Conservation (phyloP, 2,113 vertebrate genomes). For the Lamprotornis superbus region DNA sequence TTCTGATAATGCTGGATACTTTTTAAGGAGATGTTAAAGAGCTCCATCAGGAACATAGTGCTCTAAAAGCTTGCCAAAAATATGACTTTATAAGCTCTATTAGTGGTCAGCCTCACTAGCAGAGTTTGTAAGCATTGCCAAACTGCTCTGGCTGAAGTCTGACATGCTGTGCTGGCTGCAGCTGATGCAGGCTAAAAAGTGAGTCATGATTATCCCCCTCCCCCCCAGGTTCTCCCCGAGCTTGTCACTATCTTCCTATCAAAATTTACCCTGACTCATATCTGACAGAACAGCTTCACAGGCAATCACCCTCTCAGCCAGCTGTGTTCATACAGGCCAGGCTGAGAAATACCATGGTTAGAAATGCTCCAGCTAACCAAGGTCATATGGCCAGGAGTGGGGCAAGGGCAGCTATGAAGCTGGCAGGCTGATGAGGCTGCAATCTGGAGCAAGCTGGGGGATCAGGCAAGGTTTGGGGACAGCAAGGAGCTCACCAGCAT, state of each 20-base stretch:
- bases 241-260: not conserved
- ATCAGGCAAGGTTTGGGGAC: not conserved
- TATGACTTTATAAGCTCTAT: constrained; percentile 41
- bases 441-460: not conserved
- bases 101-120: constrained; percentile 33
- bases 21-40: not conserved
- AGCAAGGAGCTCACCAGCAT: not conserved
- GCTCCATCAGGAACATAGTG: constrained; percentile 6
- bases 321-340: not conserved
- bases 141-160: not conserved
- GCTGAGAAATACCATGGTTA: accelerated
- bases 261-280: not conserved
- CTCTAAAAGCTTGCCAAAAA: constrained; percentile 48
- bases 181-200: not conserved
- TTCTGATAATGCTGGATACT: not conserved
- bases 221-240: not conserved
- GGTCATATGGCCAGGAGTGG: not conserved
- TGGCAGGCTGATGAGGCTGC: no score
- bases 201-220: accelerated
- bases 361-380: not conserved
- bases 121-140: not conserved
- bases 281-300: not conserved
- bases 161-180: not conserved
- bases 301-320: not conserved
- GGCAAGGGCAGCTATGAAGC: accelerated